Conservation (phyloP, 2,113 vertebrate genomes). For the Aphelocoma coerulescens region DNA sequence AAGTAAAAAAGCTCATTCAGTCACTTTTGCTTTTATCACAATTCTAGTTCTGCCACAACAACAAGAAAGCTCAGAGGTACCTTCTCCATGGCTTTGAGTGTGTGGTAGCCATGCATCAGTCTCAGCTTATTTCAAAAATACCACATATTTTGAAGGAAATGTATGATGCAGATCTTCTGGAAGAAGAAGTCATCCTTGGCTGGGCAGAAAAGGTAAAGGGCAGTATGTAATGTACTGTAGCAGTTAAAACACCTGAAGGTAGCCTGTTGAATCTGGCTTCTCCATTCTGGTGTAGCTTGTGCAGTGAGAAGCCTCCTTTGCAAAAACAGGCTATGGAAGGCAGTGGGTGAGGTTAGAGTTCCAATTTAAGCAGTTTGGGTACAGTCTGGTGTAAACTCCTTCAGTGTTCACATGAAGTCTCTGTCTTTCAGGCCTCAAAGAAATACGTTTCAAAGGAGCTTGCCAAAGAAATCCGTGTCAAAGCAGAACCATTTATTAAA, state of each 20-base stretch:
- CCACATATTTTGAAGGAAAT: constrained; percentile 94
- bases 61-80: constrained; percentile 97
- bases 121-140: constrained; percentile 89
- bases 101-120: constrained; percentile 91
- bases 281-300: neutral
- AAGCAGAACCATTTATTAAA: constrained; percentile 95
- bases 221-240: fast-evolving
- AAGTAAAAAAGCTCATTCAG: neutral
- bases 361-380: neutral
- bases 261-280: fast-evolving
- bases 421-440: constrained; percentile 84
- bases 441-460: constrained; percentile 98
- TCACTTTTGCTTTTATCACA: neutral
- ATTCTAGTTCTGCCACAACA: constrained; percentile 93
- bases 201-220: constrained; percentile 92
- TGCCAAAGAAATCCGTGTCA: constrained; percentile 97
- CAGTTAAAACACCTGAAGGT: neutral
- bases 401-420: fast-evolving
- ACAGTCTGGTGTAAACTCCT: too few species aligned
- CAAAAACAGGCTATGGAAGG: neutral
- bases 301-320: neutral
- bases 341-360: neutral
- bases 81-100: constrained; percentile 95
- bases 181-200: constrained; percentile 93
- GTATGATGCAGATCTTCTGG: constrained; percentile 93